phyloP scores from a whole-genome alignment of 2,113 vertebrate genomes.

The Phaethon lepturus region DNA sequence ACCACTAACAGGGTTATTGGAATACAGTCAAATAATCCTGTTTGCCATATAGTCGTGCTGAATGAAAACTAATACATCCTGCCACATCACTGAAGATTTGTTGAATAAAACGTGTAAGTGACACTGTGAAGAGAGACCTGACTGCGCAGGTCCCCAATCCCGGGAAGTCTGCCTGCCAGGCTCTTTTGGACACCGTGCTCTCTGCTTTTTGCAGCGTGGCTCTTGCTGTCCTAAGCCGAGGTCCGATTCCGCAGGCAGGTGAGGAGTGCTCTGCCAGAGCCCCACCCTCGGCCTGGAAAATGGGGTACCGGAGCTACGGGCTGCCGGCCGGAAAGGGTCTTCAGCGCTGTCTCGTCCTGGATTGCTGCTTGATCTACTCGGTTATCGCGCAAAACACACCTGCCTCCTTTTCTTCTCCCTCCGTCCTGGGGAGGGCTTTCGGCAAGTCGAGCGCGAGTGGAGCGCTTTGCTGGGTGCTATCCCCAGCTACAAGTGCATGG shows the following conservation, averaged over 20 bases:
- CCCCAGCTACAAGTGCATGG: background rate
- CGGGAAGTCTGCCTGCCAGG: background rate
- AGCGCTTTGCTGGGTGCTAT: background rate
- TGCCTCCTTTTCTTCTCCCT: background rate
- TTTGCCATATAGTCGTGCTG: background rate
- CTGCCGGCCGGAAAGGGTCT: background rate
- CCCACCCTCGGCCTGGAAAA: background rate
- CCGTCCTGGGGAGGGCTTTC: background rate
- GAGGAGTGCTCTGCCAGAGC: background rate
- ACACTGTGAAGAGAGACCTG: background rate
- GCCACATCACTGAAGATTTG: background rate
- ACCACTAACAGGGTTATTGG: background rate
- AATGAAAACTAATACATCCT: background rate
- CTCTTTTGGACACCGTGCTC: accelerated
- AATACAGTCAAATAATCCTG: background rate
- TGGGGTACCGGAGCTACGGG: background rate
- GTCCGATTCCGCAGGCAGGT: background rate
- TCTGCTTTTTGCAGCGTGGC: background rate
- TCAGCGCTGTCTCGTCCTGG: background rate
- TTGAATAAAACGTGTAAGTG: background rate
- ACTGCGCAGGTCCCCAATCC: accelerated
- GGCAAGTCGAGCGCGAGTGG: background rate
- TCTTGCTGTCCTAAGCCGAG: background rate
- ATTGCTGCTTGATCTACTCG: background rate
- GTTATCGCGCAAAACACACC: background rate